Percentiles rank a stretch among this genome's conserved stretches.
phyloP scores from a whole-genome alignment of 2,888 invertebrate genomes.

The Lasioglossum calceatum region DNA sequence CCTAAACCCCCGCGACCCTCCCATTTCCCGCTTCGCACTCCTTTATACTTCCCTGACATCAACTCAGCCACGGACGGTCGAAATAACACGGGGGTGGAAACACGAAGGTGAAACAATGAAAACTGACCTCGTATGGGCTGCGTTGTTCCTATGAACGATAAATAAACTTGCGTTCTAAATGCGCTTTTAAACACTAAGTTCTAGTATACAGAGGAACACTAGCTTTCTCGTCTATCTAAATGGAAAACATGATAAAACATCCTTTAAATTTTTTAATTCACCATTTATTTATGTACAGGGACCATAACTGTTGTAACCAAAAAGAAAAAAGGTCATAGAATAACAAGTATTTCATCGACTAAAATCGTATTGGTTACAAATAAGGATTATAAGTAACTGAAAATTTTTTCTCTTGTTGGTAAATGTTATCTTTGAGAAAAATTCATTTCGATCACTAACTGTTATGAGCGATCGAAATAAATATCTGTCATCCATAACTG shows the following conservation, averaged over 20 bases:
- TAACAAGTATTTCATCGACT: too few relatives aligned
- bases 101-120: constrained; percentile 56
- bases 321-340: too few relatives aligned
- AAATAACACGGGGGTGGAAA: constrained; percentile 59
- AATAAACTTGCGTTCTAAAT: constrained; percentile 36
- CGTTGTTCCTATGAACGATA: constrained; percentile 33
- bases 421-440: too few relatives aligned
- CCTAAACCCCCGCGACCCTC: constrained; percentile 56
- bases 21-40: constrained; percentile 51
- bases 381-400: too few relatives aligned
- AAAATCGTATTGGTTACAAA: too few relatives aligned
- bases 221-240: not conserved
- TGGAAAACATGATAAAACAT: not conserved
- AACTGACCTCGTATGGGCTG: constrained; percentile 49
- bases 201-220: not conserved
- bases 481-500: too few relatives aligned
- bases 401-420: too few relatives aligned
- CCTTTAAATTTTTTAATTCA: not conserved
- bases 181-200: not conserved
- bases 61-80: constrained; percentile 58
- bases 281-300: not conserved
- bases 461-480: too few relatives aligned
- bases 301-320: too few relatives aligned
- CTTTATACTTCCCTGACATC: constrained; percentile 66
- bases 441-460: too few relatives aligned